Conservation (phyloP, 1,140 invertebrate genomes). For the Aradophagus sp. region DNA sequence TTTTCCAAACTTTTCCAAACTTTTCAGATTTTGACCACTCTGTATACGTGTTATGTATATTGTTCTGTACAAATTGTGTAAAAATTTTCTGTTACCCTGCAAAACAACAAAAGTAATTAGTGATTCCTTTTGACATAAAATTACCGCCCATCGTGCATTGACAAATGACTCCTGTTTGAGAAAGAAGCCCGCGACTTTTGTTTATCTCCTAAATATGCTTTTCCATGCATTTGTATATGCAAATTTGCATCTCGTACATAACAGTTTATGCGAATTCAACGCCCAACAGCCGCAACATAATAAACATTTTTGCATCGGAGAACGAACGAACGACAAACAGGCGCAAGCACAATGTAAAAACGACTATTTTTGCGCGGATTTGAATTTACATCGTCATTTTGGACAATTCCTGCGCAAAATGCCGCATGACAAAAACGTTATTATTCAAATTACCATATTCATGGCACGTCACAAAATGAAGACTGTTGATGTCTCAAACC, state of each 20-base stretch:
- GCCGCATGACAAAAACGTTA: constrained; percentile 42
- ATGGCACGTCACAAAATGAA: constrained; percentile 19
- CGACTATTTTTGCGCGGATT: constrained; percentile 30
- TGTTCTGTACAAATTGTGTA: too few relatives aligned
- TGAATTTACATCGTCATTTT: constrained; percentile 48
- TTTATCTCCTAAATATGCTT: constrained; percentile 47
- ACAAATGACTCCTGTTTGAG: constrained; percentile 33
- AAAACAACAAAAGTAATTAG: constrained; percentile 15
- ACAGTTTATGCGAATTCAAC: constrained; percentile 45
- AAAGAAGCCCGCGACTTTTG: constrained; percentile 42
- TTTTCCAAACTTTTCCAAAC: too few relatives aligned
- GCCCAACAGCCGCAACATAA: constrained; percentile 25
- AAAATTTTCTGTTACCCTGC: too few relatives aligned
- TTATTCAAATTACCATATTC: constrained; percentile 51
- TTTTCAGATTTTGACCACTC: too few relatives aligned
- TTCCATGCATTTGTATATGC: constrained; percentile 29
- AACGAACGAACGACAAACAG: constrained; percentile 4
- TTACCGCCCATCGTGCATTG: constrained; percentile 9
- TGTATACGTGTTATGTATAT: too few relatives aligned
- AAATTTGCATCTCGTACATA: constrained; percentile 42
- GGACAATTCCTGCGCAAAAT: constrained; percentile 35
- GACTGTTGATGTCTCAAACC: constrained; percentile 9
- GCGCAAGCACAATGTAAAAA: constrained; percentile 21
- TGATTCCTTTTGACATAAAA: constrained; percentile 17
- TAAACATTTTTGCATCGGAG: constrained; percentile 42